Evolutionary conservation across 2,797 vertebrate species (phyloP), one percentile per base, ranked within the genome.

Genomic region (Phoebastria nigripes): DNA sequence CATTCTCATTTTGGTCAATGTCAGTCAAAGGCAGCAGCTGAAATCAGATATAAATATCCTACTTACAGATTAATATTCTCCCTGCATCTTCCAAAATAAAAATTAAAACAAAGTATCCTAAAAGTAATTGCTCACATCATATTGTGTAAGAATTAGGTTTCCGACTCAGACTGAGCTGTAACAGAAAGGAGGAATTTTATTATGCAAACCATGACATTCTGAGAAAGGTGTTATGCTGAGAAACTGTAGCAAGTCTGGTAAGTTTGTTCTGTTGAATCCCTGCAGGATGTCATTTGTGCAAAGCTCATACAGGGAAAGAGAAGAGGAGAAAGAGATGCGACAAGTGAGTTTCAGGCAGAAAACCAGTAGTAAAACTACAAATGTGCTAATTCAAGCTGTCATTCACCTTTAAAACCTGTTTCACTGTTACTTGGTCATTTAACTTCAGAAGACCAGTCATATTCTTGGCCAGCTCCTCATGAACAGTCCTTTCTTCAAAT

Each of bases 401-500:
- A 55, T 35, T 97, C 96, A 99, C 99, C 99, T 99, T 99, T 42
- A 99, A 98, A 92, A 99, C 98, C 84, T 99, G 99, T 93, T 98
- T 99, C 82, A 99, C 98, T 25, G 98, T 98, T 51, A 97, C 88
- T 93, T 98, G 98, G 42, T 99, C 99, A 82, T 99, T 99, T 96
- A 98, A 99, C 97, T 99, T 99, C 96, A 99, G 98, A 95, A 99
- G 99, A 90, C 98, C 99, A 94, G 98, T 98, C 98, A 99, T 97
- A 41, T 98, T 99, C 97, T 99, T 99, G n/a, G 98, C 98, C 95
- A 99, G 96, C 96, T 99, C 99, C 92, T 99, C 99, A 16, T 99
- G 99, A 79, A 99, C 98, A 0, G 99, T 99, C 96, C 98, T 98
- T 88, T 99, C 99, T 91, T 98, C 98, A 82, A 98, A 98, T 21